A percentile compares a stretch with the other conserved stretches of the same genome.
Conservation (phyloP, 2,113 vertebrate species). For the Lampris megalopsis region DNA sequence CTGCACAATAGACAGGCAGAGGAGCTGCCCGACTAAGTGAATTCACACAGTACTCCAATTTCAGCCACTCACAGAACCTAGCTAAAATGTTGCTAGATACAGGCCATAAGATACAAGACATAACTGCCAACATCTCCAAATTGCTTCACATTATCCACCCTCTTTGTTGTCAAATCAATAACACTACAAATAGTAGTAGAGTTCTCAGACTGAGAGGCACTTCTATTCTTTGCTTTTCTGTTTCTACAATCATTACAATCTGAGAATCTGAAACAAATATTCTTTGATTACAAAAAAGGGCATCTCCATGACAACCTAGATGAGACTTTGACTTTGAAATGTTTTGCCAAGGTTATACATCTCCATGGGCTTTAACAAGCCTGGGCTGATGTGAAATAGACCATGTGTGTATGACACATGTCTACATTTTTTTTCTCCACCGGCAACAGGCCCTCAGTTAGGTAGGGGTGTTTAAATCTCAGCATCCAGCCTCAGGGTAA, state of each 20-base stretch:
- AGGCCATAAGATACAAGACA: neutral
- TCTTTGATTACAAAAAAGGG: neutral
- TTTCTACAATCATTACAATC: neutral
- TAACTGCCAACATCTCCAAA: neutral
- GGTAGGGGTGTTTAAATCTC: too few species aligned
- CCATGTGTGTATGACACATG: neutral
- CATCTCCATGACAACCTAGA: slow-evolving; percentile 5
- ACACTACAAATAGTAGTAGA: neutral
- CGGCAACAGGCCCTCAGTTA: too few species aligned
- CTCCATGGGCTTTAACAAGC: neutral
- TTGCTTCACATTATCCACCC: neutral
- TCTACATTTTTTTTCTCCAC: neutral
- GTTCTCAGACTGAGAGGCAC: neutral
- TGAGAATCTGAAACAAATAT: slow-evolving; percentile 1
- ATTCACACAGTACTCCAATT: slow-evolving; percentile 62
- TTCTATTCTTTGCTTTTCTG: neutral
- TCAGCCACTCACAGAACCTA: slow-evolving; percentile 36
- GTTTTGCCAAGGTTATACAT: slow-evolving; percentile 10
- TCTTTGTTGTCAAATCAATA: slow-evolving; percentile 8
- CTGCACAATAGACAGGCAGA: slow-evolving; percentile 49
- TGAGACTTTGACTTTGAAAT: slow-evolving; percentile 12
- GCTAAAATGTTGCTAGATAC: slow-evolving; percentile 6
- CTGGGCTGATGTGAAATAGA: neutral
- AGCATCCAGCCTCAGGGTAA: too few species aligned
- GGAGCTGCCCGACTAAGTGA: slow-evolving; percentile 20